phyloP scores from a whole-genome alignment of 2,888 invertebrate species.

The Acrocyrtus sp. region DNA sequence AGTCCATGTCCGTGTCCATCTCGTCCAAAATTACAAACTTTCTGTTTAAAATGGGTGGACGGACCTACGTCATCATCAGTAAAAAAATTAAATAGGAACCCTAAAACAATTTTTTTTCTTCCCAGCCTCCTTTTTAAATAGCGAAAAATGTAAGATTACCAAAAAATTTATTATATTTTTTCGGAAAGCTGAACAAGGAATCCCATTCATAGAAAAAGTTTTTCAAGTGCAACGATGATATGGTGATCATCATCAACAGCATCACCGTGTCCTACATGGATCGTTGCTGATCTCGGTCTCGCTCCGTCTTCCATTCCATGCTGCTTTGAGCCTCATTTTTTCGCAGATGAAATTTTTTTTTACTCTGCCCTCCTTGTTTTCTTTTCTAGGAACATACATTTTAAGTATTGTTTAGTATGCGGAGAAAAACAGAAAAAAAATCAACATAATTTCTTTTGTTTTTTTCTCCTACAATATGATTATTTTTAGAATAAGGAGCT shows the following conservation, averaged over 20 bases:
- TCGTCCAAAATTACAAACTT: too few relatives aligned
- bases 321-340: not conserved
- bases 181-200: slow-evolving; percentile 13
- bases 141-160: too few relatives aligned
- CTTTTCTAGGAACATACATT: not conserved
- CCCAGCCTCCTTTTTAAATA: not conserved
- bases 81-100: not conserved
- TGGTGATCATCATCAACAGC: not conserved
- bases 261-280: slow-evolving; percentile 19
- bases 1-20: too few relatives aligned
- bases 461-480: not conserved
- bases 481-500: not conserved
- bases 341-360: too few relatives aligned
- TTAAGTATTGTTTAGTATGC: too few relatives aligned
- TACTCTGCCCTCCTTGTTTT: not conserved
- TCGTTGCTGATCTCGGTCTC: slow-evolving; percentile 26
- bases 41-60: not conserved
- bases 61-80: slow-evolving; percentile 1
- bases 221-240: not conserved
- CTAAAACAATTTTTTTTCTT: not conserved
- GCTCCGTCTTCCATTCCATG: slow-evolving; percentile 2
- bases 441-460: not conserved
- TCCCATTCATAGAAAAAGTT: slow-evolving; percentile 13
- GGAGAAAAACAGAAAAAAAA: not conserved
- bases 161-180: too few relatives aligned